Percentiles rank a stretch among this genome's conserved stretches.
These are phyloP conservation scores for Itoplectis maculator DNA, from an alignment of 2,888 invertebrate genomes.

Conservation along the genomic window DNA sequence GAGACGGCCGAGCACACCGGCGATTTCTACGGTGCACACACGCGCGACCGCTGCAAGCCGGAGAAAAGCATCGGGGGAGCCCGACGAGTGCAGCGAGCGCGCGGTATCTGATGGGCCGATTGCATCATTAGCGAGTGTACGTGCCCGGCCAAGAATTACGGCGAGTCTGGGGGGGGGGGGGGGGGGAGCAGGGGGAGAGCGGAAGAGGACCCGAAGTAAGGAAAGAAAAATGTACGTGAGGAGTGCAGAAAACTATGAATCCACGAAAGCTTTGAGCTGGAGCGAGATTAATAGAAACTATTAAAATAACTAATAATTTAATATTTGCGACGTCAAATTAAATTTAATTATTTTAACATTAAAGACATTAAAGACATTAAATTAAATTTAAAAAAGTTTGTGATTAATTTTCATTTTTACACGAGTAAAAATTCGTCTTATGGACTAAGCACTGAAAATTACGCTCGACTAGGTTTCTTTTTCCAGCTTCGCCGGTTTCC, in stretches of 20 bases:
- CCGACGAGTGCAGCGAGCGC: slow-evolving; percentile 58
- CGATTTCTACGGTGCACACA: slow-evolving; percentile 55
- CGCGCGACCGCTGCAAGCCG: slow-evolving; percentile 28
- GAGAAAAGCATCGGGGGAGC: slow-evolving; percentile 69
- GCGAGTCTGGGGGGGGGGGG: slow-evolving; percentile 22
- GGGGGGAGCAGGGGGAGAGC: too few relatives aligned
- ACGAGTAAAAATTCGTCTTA: too few relatives aligned
- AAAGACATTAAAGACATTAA: too few relatives aligned
- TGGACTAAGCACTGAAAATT: too few relatives aligned
- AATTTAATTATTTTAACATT: too few relatives aligned
- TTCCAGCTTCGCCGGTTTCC: background rate
- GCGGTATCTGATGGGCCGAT: slow-evolving; percentile 78
- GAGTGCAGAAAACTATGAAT: slow-evolving; percentile 23
- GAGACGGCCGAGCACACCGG: slow-evolving; percentile 35
- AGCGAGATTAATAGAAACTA: background rate
- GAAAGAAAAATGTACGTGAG: slow-evolving; percentile 26
- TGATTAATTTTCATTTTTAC: too few relatives aligned
- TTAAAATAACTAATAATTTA: too few relatives aligned
- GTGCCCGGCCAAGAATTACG: slow-evolving; percentile 65
- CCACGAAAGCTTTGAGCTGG: background rate
- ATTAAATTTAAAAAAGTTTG: too few relatives aligned
- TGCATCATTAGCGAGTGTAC: slow-evolving; percentile 80
- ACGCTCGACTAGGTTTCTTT: too few relatives aligned
- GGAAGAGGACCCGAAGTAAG: slow-evolving; percentile 48
- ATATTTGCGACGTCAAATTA: too few relatives aligned